Base-by-base conservation (phyloP, 2,888 invertebrate species). In the Leptinotarsa haldemani region DNA sequence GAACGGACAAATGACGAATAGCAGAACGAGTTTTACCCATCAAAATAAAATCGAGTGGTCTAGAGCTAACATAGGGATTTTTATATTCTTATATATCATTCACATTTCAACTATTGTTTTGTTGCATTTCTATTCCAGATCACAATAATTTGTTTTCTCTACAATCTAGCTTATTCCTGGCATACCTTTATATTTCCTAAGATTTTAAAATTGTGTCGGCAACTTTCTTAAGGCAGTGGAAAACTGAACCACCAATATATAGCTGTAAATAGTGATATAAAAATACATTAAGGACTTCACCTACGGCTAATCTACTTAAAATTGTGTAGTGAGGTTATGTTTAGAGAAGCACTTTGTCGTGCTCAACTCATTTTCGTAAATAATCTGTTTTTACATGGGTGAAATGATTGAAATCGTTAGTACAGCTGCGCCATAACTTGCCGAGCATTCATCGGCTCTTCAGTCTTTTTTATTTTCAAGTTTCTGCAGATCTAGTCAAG, bases 401-500 rank as follows among this genome's bases (percentile, higher is more conserved):
- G 79, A 79, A 67, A 73, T 81, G 70, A 78, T 63, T 25, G 70
- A 67, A 65, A 74, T 68, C 68, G 76, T 75, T 70, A 75, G 77
- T 83, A 80, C 82, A 83, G 83, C 83, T 83, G 80, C 81, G 82
- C 83, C 84, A 82, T 82, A 82, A 81, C 82, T 84, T 84, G 83
- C 83, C 82, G 80, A 80, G 68, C 15, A 63, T 50, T 71, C 79
- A 81, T 82, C 82, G 52, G 66, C 53, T 66, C 52, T 25, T 47
- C 48, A 47, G 53, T 78, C 75, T 71, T 77, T 22, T 46, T 67
- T 61, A n/a, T 18, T 50, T 61, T 56, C 69, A 75, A 72, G 73
- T 76, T 80, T 78, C 77, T 80, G 83, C 84, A 85, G 85, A 83
- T 86, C 86, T 85, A 85, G 85, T 86, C 85, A 85, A 74, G 82